A percentile compares a stretch with the other conserved stretches of the same genome.
Conservation (phyloP, 1,140 invertebrate genomes). For the Atopsyche davidsoni region DNA sequence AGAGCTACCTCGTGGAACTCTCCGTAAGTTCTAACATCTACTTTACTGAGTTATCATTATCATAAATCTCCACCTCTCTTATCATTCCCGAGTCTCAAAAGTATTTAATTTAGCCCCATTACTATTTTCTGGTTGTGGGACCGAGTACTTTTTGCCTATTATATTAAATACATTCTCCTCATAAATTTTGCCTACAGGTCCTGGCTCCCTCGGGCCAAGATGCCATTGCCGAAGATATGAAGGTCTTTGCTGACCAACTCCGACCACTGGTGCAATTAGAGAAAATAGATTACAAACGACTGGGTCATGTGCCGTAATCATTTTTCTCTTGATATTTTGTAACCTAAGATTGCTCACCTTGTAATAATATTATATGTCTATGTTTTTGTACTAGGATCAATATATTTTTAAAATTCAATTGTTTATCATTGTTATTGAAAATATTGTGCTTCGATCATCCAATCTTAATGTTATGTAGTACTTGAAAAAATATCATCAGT, state of each 20-base stretch:
- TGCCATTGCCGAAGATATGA: conserved; percentile 93
- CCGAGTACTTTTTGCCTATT: too few relatives aligned
- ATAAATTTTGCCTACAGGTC: conserved; percentile 45
- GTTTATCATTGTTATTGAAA: too few relatives aligned
- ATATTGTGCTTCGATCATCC: too few relatives aligned
- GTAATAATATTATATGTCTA: too few relatives aligned
- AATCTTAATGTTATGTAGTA: too few relatives aligned
- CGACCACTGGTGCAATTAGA: conserved; percentile 85
- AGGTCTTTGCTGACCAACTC: conserved; percentile 89
- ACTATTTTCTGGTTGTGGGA: too few relatives aligned
- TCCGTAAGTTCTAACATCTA: conserved; percentile 60
- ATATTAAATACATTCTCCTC: too few relatives aligned
- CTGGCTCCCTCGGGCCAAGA: conserved; percentile 89
- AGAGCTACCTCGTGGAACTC: conserved; percentile 91
- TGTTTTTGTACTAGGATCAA: too few relatives aligned
- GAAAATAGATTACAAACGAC: conserved; percentile 82
- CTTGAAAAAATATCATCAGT: too few relatives aligned
- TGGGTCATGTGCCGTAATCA: conserved; percentile 53
- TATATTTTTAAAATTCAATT: too few relatives aligned
- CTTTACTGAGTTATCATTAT: not conserved
- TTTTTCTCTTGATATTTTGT: not conserved
- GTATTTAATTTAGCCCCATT: too few relatives aligned
- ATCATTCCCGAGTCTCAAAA: conserved; percentile 1
- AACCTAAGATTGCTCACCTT: not conserved
- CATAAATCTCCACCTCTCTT: too few relatives aligned